Evolutionary conservation across 2,888 invertebrate genomes (phyloP), one percentile per base, ranked within the genome.

Genomic region (Augochlorella aurata): DNA sequence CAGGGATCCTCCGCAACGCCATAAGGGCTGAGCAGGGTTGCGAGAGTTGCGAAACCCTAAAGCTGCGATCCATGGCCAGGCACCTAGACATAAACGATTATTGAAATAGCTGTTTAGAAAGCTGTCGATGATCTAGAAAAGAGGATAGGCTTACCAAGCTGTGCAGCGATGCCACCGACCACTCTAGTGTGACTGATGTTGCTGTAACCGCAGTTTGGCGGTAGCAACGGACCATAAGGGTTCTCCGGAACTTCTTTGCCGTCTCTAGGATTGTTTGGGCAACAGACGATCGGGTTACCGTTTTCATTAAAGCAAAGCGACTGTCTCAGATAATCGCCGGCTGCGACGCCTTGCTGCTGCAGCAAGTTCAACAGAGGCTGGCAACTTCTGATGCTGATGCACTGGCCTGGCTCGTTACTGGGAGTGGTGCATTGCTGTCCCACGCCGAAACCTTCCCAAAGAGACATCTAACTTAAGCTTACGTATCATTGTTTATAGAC

Each of bases 21-120:
- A 95, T 93, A 85, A 92, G 72, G 91, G 94, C 5, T 81, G 89
- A 65, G 90, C 94, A 47, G 94, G 93, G 88, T 94, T 93, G 77
- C 92, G 93, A 5, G 81, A 67, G 61, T 94, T 94, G 83, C 94
- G 94, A 91, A 97, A 97, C 0, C 97, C 97, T 54, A 97, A 93
- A 4, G 96, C 95, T 0, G 96, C 96, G 87, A 97, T 95, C 97
- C 97, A 98, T 0, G 97, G 97, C 95, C 97, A 97, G 72, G 96
- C 95, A 29, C 96, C 97, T 96, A 81, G 52, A 85, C n/a, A 44
- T 4, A 44, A n/a, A 0, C 1, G n/a, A 44, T 65, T 0, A 24
- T 58, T 58, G n/a, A 14, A 58, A 0, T 24, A 24, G 8, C 14
- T 14, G 14, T 58, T 8, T 7, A 16, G 24, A 24, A 24, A 3